Base-by-base conservation (phyloP, 2,797 vertebrate genomes). In the Zenarchopterus dispar region DNA sequence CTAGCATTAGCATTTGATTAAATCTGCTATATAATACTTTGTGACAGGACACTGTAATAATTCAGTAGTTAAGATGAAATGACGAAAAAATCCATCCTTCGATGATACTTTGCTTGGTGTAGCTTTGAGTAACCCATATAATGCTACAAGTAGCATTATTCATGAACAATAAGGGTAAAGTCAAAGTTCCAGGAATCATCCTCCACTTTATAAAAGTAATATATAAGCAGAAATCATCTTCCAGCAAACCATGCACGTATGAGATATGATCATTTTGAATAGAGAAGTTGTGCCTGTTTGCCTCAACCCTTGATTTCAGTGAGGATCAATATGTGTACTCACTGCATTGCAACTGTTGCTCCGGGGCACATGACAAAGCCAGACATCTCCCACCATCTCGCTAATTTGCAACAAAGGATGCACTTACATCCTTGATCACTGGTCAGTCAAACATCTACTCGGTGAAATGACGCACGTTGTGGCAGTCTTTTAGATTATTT, bases 321-420 rank as follows among this genome's bases (percentile, higher is more conserved):
- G 51, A 47, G 11, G 21, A 2, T 56, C 21, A 43, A 43, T 22
- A 4, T 47, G 31, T 24, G 46, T 59, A 51, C 67, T 23, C 61
- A 58, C 55, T 16, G 61, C 13, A 49, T 50, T 46, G 45, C 76
- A 80, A 78, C 75, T 78, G 72, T 55, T 78, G 62, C 61, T 78
- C 41, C 15, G 0, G 33, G 66, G 31, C 73, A 60, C 78, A 61
- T 80, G 78, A 72, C 75, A 67, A 45, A 49, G 52, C 36, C 4
- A 53, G 66, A 53, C 73, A 80, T 63, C 75, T 87, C 63, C 75
- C 86, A 78, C 48, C 76, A 43, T 24, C 56, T 60, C 55, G 62
- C 50, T 82, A 78, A 84, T 81, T 80, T 57, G 49, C 58, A 59
- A 33, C 63, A 31, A n/a, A 4, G 36, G 23, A 15, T 19, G 47